Conservation (phyloP, 2,113 vertebrate genomes). For the Pomatorhinus ruficollis region DNA sequence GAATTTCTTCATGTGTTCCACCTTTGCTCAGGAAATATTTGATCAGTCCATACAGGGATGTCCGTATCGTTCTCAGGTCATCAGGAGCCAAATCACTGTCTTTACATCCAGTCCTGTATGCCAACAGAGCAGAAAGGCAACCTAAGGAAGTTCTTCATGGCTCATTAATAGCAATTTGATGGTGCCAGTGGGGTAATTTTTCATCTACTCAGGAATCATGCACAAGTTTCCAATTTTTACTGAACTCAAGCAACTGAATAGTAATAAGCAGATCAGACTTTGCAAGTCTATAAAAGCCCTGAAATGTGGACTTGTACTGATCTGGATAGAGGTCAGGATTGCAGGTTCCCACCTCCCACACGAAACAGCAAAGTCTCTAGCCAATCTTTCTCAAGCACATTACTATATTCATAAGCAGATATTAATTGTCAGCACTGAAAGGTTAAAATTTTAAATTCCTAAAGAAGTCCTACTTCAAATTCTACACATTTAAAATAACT, state of each 20-base stretch:
- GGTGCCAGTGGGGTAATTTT: neutral
- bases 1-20: conserved; percentile 91
- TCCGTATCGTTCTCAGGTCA: conserved; percentile 88
- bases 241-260: neutral
- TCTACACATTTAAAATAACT: neutral
- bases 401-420: neutral
- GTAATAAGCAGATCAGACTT: neutral
- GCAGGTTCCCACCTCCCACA: neutral
- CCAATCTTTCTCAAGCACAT: neutral
- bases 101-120: conserved; percentile 66
- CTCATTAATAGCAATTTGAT: neutral
- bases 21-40: conserved; percentile 98
- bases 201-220: neutral
- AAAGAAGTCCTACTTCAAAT: neutral
- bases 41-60: conserved; percentile 88
- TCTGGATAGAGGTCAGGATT: neutral
- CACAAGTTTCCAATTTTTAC: neutral
- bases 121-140: conserved; percentile 32
- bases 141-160: neutral
- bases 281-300: neutral
- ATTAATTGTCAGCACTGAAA: neutral
- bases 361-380: neutral
- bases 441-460: neutral
- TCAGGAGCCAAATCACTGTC: conserved; percentile 84
- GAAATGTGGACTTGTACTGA: neutral